Evolutionary conservation across 2,888 invertebrate species (phyloP).

Genomic region (Ferdinandea cuprea): DNA sequence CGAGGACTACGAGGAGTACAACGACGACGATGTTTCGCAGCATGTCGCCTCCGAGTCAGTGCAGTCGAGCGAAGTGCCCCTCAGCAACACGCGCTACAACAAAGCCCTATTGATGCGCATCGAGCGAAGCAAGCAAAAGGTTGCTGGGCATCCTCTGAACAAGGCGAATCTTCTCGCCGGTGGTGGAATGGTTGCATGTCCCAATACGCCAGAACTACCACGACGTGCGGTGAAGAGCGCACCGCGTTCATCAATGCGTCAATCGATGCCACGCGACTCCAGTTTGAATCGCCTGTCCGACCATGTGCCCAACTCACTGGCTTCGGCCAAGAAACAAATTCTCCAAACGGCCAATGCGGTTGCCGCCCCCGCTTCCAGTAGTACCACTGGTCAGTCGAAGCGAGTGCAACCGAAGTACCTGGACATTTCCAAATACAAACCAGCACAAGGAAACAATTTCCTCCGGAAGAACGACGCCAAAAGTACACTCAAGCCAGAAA

Average conservation of each 20-base stretch:
- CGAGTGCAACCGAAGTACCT: conserved; percentile 84
- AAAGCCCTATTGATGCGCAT: conserved; percentile 88
- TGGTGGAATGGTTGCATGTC: conserved; percentile 83
- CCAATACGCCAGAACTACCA: conserved; percentile 85
- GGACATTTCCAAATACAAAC: conserved; percentile 87
- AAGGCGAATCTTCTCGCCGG: conserved; percentile 61
- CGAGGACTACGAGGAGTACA: conserved; percentile 76
- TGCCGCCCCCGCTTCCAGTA: conserved; percentile 33
- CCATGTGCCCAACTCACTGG: conserved; percentile 82
- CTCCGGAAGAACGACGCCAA: conserved; percentile 85
- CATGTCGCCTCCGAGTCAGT: conserved; percentile 49
- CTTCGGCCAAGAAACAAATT: conserved; percentile 82
- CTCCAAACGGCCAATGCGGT: conserved; percentile 80
- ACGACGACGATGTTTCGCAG: conserved; percentile 76
- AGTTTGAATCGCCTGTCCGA: conserved; percentile 82
- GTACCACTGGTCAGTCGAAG: conserved; percentile 73
- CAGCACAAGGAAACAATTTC: conserved; percentile 83
- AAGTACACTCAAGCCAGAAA: conserved; percentile 81
- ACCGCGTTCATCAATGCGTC: conserved; percentile 78
- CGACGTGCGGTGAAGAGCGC: conserved; percentile 81
- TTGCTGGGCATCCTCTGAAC: conserved; percentile 76
- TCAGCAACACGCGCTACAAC: conserved; percentile 87
- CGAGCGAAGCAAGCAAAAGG: conserved; percentile 82
- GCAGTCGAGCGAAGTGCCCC: conserved; percentile 75
- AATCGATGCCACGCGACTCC: conserved; percentile 83